Evolutionary conservation across 2,888 invertebrate species (phyloP), one percentile per base, ranked within the genome.

Genomic region (Polyommatus iphigenia): DNA sequence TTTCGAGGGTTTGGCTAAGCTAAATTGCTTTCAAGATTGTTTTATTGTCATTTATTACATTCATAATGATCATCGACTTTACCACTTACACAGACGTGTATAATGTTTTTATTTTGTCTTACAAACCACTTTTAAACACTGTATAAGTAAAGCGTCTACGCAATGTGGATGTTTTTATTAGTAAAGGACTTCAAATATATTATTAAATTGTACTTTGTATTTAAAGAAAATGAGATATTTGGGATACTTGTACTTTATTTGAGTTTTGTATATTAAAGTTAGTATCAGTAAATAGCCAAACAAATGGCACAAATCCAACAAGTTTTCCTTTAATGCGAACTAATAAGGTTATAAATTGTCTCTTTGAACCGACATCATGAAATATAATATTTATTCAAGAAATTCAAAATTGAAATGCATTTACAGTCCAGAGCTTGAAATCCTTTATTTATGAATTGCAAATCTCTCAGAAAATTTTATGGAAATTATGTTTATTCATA

Each of bases 1-100:
- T 76, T 72, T 76, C 41, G 62, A 76, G 75, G 54, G 54, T 75
- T 54, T 75, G 54, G 75, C 24, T 54, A 50, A 75, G 46, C 75
- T 75, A 75, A 75, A 75, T 75, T 54, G 50, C 29, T 75, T 75
- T 18, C 18, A 54, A 75, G 29, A 46, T 20, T 73, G 24, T 75
- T 73, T 46, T 54, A 50, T 18, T 54, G 8, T 54, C 13, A 50
- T 24, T 62, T 24, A 24, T 62, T 62, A 62, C 24, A 62, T 20
- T 59, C 20, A 13, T 32, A 20, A 67, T 13, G 4, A 18, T 32
- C 15, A 29, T 67, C 2, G 20, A 4, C 20, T 54, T 46, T 5
- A 62, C 0, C 8, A 20, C 7, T 7, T 20, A 20, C 59, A 20
- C 7, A 54, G 18, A 54, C 18, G n/a, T 46, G 10, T 13, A 46